Evolutionary conservation across 2,113 vertebrate species (phyloP).

Genomic region (Cromileptes altivelis): DNA sequence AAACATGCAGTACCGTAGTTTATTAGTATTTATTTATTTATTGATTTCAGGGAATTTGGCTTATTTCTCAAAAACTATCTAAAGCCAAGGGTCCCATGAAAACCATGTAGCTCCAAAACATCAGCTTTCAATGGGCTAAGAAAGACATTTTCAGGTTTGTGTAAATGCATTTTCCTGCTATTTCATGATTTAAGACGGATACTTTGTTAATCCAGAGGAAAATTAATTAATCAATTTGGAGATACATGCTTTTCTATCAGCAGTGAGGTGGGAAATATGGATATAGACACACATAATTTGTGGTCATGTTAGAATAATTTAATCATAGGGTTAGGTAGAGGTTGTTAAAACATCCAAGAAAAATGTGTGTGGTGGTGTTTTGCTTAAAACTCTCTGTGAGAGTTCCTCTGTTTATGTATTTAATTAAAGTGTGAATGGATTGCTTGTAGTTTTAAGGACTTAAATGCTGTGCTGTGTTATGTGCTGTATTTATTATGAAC

Average conservation of each 20-base stretch:
- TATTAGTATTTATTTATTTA: background rate
- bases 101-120: background rate
- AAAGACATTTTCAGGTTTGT: background rate
- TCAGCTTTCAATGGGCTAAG: background rate
- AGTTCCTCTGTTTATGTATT: conserved; percentile 21
- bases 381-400: conserved; percentile 38
- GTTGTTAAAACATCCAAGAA: background rate
- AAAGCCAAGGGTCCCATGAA: background rate
- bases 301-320: background rate
- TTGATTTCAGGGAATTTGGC: background rate
- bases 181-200: background rate
- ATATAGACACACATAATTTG: background rate
- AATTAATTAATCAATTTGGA: no score
- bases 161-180: background rate
- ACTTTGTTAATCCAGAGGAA: no score
- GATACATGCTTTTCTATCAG: background rate
- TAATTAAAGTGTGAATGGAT: conserved; percentile 20
- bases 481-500: conserved; percentile 21
- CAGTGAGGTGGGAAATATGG: background rate
- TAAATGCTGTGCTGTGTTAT: background rate
- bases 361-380: background rate
- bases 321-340: background rate
- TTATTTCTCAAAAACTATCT: background rate
- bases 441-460: background rate
- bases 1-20: background rate